Base-by-base conservation (phyloP, 2,888 invertebrate species). In the Drosophila gaucha region DNA sequence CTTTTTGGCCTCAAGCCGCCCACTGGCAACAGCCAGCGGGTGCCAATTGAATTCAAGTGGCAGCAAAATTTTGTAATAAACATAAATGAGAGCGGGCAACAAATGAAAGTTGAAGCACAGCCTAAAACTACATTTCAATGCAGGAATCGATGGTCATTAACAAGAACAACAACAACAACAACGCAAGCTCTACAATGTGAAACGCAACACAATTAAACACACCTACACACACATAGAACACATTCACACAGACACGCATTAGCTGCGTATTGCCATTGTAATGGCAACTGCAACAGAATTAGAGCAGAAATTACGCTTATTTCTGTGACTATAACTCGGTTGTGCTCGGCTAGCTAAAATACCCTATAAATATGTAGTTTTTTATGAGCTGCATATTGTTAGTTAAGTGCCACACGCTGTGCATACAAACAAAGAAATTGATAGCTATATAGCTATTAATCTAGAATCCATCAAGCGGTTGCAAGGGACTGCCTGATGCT, bases 241-340 rank as follows among this genome's bases (percentile, higher is more conserved):
- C 33, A 46, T 22, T 22, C 8, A 31, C 18, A 46, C 38, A 39
- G 65, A 51, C 47, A 36, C 66, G 65, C 51, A 74, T 67, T 73
- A 58, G 22, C 57, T 67, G 49, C 52, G 76, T 56, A 38, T 66
- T 62, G 58, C 57, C 49, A 41, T 60, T 74, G 67, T 49, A 60
- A 73, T 51, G 50, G 64, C 54, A 78, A 56, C 64, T 83, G 67
- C 66, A 69, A 67, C 63, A 56, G 70, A 86, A 74, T 68, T 87
- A 70, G 74, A 83, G 84, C 82, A 82, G 74, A 87, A 82, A 78
- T 74, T 78, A 74, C 67, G 65, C 67, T 78, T 69, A 74, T 76
- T 79, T 60, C 63, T 72, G 51, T 66, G 67, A 56, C 62, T 67
- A 46, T 54, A 16, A 49, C 31, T 33, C 38, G 57, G 36, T 24